Base-by-base conservation (phyloP, 1,140 invertebrate genomes). In the Rhynchophorus ferrugineus region DNA sequence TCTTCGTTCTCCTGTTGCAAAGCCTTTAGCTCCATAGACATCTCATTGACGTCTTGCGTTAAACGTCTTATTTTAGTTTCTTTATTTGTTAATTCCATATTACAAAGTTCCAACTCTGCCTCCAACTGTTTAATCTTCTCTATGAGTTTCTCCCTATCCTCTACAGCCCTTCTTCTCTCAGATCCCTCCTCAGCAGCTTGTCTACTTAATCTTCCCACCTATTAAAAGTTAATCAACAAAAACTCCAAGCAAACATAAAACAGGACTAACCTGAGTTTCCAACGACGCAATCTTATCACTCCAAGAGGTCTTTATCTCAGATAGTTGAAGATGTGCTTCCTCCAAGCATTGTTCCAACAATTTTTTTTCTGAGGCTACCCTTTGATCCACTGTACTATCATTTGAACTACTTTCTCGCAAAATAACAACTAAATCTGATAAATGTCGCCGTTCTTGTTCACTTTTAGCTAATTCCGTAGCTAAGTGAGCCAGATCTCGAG, bases 221-320 rank as follows among this genome's bases (percentile, higher is more conserved):
- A 69, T 53, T 66, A 59, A 1, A 5, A 21, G 24, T 3, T 29
- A 29, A 16, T 22, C 7, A 17, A 11, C 44, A 43, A 43, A 18
- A 7, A 45, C 11, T 46, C 34, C 16, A 6, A 17, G 16, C 39
- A 1, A 13, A 42, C 2, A 17, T 7, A 18, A n/a, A 5, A 29
- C 3, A 45, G 24, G 7, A 65, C 52, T 67, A 33, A 87, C 84
- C 76, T 93, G 88, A 3, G 86, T 88, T 68, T 92, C 89, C 8
- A 92, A 66, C 3, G 85, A 82, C 3, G 87, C 81, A 57, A 92
- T 91, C 67, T 91, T 89, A 18, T 84, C 82, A 61, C 87, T 91
- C 90, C 89, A 92, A 0, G 85, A 87, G 1, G 85, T 87, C 66
- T 92, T 92, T 54, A 92, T 89, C 60, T 92, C 87, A 0, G 86